Conservation (phyloP, 2,888 invertebrate species). For the Poecilobothrus nobilitatus region DNA sequence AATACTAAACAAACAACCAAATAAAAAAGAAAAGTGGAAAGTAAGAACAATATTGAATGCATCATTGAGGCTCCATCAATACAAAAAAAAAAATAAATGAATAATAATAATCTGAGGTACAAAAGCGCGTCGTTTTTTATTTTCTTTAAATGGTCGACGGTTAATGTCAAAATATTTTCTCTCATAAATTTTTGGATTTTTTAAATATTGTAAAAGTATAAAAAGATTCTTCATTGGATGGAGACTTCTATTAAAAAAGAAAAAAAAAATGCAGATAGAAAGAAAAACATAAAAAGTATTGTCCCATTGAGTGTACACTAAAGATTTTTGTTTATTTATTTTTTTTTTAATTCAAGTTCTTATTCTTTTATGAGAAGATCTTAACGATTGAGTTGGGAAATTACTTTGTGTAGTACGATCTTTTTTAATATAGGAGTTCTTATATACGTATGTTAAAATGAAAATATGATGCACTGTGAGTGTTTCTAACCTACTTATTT, state of each 20-base stretch:
- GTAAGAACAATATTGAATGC: too few relatives aligned
- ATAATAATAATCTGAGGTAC: not conserved
- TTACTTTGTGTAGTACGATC: too few relatives aligned
- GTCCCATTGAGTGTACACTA: not conserved
- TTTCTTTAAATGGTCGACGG: not conserved
- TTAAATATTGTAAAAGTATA: too few relatives aligned
- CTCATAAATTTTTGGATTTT: conserved; percentile 3
- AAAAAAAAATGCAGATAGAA: too few relatives aligned
- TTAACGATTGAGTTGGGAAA: too few relatives aligned
- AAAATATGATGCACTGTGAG: not conserved
- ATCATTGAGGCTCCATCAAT: too few relatives aligned
- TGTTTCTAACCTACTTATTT: not conserved
- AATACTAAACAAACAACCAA: not conserved
- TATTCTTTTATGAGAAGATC: too few relatives aligned
- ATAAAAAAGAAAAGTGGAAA: too few relatives aligned
- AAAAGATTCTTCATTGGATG: not conserved
- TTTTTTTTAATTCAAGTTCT: too few relatives aligned
- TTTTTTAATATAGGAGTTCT: too few relatives aligned
- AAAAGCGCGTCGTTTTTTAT: not conserved
- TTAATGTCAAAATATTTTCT: conserved; percentile 1
- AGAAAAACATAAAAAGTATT: not conserved
- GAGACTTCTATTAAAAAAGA: not conserved
- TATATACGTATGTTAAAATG: not conserved
- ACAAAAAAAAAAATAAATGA: too few relatives aligned
- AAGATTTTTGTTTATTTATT: not conserved